Conservation (phyloP, 2,797 vertebrate species). For the Cirrhinus mrigala region DNA sequence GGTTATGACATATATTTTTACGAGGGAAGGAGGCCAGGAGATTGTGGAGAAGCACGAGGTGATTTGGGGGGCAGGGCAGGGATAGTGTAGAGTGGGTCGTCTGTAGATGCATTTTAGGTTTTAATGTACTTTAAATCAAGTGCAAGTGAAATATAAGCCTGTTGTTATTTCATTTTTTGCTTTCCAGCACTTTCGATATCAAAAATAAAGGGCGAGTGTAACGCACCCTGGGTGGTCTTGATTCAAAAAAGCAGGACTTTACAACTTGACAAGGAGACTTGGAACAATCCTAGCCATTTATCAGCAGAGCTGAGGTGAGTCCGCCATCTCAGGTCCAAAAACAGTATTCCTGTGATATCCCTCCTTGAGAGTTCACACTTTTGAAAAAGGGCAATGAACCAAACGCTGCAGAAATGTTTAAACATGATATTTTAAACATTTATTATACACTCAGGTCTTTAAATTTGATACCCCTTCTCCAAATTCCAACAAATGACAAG, state of each 20-base stretch:
- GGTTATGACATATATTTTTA: slow-evolving; percentile 73
- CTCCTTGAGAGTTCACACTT: slow-evolving; percentile 58
- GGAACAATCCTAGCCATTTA: slow-evolving; percentile 55
- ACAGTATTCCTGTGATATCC: slow-evolving; percentile 56
- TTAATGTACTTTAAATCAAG: slow-evolving; percentile 5
- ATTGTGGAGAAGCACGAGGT: slow-evolving; percentile 36
- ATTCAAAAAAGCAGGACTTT: slow-evolving; percentile 50
- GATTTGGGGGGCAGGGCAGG: slow-evolving; percentile 29
- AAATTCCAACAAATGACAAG: slow-evolving; percentile 52
- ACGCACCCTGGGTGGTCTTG: slow-evolving; percentile 62
- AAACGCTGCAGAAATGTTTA: slow-evolving; percentile 48
- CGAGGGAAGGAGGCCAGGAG: slow-evolving; percentile 46
- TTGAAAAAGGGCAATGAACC: slow-evolving; percentile 32
- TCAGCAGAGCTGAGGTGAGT: slow-evolving; percentile 57
- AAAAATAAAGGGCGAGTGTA: slow-evolving; percentile 41
- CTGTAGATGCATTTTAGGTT: slow-evolving; percentile 16
- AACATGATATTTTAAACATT: slow-evolving; percentile 54
- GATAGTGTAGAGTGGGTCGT: neutral
- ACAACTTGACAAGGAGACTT: slow-evolving; percentile 37
- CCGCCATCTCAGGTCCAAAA: slow-evolving; percentile 51
- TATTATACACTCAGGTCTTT: slow-evolving; percentile 49
- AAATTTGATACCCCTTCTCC: slow-evolving; percentile 52
- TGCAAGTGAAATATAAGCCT: neutral
- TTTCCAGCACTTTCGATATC: slow-evolving; percentile 50
- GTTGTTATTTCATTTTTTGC: neutral